Base-by-base conservation (phyloP, 2,888 invertebrate genomes). In the Agonopterix heracliana region DNA sequence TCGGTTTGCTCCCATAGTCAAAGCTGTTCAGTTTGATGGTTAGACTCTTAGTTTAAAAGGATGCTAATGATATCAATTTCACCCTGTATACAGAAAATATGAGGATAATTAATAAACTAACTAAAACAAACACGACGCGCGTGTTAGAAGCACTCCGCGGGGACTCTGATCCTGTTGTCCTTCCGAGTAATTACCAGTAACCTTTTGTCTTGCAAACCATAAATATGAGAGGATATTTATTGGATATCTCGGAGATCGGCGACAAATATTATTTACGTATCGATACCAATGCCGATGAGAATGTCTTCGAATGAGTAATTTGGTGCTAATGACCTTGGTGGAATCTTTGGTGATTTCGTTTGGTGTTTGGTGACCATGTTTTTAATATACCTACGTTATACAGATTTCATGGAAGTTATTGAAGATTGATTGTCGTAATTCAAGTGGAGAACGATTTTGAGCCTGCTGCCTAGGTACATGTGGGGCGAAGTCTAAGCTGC, bases 131-230 rank as follows among this genome's bases (percentile, higher is more conserved):
- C 36, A 36, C 5, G 5, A 9, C 14, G 7, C 43, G 43, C 47
- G 47, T 43, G 47, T 36, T 13, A n/a, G 38, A n/a, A 9, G 10
- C 10, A n/a, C 63, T 49, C 72, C 61, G 53, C 64, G 52, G 68
- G 70, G 63, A 54, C 55, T 66, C 59, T 55, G 63, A 54, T 55
- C 66, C 59, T 55, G 51, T 56, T 64, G 67, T 71, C 71, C 69
- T 71, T 74, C 71, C 74, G 64, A 62, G 73, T 81, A 83, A 83
- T 83, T 81, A 82, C 81, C 64, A 26, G 53, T 54, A 47, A 59
- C 63, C 66, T 70, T 71, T 68, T 69, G 73, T 73, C 70, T 71
- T 62, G 61, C 62, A 59, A 54, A 54, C 62, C 58, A 78, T 79
- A 76, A 77, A 80, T 75, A 74, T 55, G 50, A 52, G 57, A 51